Evolutionary conservation across 2,888 invertebrate genomes (phyloP).

Genomic region (Ariolimax columbianus): DNA sequence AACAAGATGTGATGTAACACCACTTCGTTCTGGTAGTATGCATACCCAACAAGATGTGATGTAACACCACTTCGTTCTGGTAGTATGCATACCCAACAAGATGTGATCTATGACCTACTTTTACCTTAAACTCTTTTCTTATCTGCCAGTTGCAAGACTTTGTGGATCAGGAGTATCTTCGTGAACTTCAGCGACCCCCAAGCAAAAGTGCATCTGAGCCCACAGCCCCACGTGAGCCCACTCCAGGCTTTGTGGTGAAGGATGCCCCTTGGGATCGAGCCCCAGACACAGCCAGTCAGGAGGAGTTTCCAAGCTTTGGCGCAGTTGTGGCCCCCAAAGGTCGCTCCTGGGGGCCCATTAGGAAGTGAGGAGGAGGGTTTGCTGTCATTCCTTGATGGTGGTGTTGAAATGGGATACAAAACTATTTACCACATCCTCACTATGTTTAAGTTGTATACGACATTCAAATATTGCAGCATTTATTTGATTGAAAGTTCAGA

Average conservation of each 20-base stretch:
- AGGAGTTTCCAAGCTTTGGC: conserved; percentile 78
- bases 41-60: no score
- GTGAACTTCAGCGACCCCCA: conserved; percentile 75
- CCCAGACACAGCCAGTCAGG: conserved; percentile 77
- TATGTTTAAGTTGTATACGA: not conserved
- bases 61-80: no score
- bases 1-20: no score
- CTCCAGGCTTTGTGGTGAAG: conserved; percentile 74
- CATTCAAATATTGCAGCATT: not conserved
- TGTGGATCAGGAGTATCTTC: conserved; percentile 75
- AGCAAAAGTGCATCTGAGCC: conserved; percentile 58
- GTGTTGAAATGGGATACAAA: not conserved
- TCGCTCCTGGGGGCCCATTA: conserved; percentile 45
- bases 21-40: no score
- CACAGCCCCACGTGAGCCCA: conserved; percentile 33
- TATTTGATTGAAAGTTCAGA: not conserved
- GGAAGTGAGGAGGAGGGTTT: conserved; percentile 19
- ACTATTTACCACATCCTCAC: no score
- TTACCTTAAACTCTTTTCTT: not conserved
- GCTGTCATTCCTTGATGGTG: conserved; percentile 13
- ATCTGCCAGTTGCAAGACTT: conserved; percentile 78
- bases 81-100: no score
- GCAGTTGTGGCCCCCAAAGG: conserved; percentile 63
- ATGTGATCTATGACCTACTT: not conserved
- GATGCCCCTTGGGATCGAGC: conserved; percentile 77